phyloP scores from a whole-genome alignment of 2,113 vertebrate genomes.

The Pelmatolapia mariae region DNA sequence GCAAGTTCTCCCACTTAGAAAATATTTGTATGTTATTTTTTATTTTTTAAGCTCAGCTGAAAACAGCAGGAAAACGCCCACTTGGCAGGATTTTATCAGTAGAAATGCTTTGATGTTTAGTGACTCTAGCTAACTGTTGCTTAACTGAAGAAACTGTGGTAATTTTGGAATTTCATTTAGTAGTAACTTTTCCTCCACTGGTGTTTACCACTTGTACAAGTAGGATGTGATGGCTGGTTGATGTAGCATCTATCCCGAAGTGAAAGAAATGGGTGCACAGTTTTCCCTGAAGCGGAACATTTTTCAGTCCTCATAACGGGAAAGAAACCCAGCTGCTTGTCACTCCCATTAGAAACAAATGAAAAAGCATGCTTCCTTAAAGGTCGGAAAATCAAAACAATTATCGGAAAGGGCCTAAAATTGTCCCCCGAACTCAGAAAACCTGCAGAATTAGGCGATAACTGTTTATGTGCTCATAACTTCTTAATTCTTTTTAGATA shows the following conservation, averaged over 20 bases:
- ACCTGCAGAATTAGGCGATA: neutral
- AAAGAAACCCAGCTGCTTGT: neutral
- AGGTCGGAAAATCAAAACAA: neutral
- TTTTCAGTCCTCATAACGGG: neutral
- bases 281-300: neutral
- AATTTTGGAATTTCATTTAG: neutral
- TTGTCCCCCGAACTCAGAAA: neutral
- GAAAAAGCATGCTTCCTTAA: neutral
- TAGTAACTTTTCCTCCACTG: neutral
- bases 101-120: neutral
- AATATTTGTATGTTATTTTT: neutral
- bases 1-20: neutral
- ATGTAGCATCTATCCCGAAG: neutral
- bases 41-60: neutral
- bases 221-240: neutral
- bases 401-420: neutral
- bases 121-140: neutral
- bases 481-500: neutral
- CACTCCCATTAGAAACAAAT: neutral
- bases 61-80: neutral
- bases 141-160: neutral
- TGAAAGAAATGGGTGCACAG: neutral
- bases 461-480: neutral
- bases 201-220: neutral
- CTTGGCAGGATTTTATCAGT: neutral